Conservation (phyloP, 1,140 invertebrate species). For the Drosophila simulans region DNA sequence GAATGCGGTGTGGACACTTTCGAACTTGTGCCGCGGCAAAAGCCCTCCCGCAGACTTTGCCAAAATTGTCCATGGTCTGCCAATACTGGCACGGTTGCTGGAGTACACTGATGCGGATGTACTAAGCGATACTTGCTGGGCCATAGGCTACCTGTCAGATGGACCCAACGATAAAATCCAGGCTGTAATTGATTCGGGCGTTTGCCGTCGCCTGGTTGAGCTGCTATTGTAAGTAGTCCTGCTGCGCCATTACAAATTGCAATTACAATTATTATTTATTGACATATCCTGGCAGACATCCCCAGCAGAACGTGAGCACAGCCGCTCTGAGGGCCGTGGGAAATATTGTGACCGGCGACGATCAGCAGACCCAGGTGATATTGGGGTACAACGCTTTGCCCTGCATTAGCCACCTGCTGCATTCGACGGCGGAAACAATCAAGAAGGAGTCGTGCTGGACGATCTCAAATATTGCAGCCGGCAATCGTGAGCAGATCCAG, state of each 20-base stretch:
- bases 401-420: constrained; percentile 92
- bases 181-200: constrained; percentile 98
- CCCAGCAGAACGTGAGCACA: constrained; percentile 95
- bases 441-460: constrained; percentile 99
- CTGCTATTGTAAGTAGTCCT: constrained; percentile 91
- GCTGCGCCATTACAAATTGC: background rate
- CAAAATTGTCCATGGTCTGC: constrained; percentile 93
- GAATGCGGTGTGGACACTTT: constrained; percentile 99
- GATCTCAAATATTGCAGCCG: constrained; percentile 98
- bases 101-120: constrained; percentile 97
- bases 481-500: constrained; percentile 97
- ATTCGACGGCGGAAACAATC: constrained; percentile 92
- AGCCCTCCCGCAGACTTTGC: constrained; percentile 97
- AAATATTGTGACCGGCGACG: constrained; percentile 99
- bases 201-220: constrained; percentile 97
- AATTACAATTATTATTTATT: background rate
- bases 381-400: constrained; percentile 96
- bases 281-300: constrained; percentile 88
- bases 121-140: constrained; percentile 97
- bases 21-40: constrained; percentile 98
- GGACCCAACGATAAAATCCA: constrained; percentile 99
- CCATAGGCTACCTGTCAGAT: constrained; percentile 96
- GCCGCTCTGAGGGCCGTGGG: constrained; percentile 97
- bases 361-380: constrained; percentile 97
- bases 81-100: constrained; percentile 93